phyloP scores from a whole-genome alignment of 2,888 invertebrate species.

The Aplocera efformata region DNA sequence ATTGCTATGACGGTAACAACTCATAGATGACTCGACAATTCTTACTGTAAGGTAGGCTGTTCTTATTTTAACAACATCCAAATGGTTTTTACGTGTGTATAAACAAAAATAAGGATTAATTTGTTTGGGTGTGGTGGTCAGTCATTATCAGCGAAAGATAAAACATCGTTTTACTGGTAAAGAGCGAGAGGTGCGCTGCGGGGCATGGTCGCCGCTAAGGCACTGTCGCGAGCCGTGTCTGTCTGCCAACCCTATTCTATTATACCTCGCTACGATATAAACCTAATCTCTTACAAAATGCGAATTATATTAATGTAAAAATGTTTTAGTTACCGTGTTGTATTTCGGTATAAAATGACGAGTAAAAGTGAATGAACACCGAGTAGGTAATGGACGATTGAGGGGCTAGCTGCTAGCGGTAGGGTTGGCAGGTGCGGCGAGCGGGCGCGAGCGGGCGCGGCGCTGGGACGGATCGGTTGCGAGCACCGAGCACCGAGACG shows the following conservation, averaged over 20 bases:
- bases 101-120: too few species aligned
- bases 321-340: too few species aligned
- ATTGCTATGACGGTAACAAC: too few species aligned
- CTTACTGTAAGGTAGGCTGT: too few species aligned
- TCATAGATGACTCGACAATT: too few species aligned
- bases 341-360: too few species aligned
- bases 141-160: constrained; percentile 1
- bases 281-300: not conserved
- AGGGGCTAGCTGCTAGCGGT: not conserved
- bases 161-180: constrained; percentile 7
- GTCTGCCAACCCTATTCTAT: constrained; percentile 25
- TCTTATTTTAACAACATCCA: too few species aligned
- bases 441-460: constrained; percentile 48
- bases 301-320: too few species aligned
- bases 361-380: constrained; percentile 1
- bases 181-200: constrained; percentile 22
- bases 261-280: not conserved
- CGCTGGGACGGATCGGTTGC: constrained; percentile 77
- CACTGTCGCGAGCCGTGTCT: constrained; percentile 55
- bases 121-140: too few species aligned
- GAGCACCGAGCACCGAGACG: constrained; percentile 63
- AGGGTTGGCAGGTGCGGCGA: constrained; percentile 30
- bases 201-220: constrained; percentile 50
- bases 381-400: constrained; percentile 10
- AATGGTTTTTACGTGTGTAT: too few species aligned